These are phyloP conservation scores for Piezodorus guildinii DNA, from an alignment of 1,140 invertebrate genomes.

Conservation along the genomic window DNA sequence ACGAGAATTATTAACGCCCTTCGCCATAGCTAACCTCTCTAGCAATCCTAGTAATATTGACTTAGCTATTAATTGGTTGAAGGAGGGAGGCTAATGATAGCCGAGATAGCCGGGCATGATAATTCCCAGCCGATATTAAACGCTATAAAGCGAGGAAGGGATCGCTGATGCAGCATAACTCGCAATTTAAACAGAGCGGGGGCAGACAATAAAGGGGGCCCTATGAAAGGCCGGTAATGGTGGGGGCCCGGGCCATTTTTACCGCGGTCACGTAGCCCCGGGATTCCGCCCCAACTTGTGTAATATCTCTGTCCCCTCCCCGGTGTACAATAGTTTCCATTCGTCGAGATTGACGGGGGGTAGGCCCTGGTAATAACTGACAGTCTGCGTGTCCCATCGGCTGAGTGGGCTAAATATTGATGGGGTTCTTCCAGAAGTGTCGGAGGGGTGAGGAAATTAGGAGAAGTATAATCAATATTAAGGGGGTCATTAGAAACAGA, in stretches of 20 bases:
- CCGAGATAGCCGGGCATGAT: neutral
- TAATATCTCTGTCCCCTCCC: neutral
- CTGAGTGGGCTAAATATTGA: too few relatives aligned
- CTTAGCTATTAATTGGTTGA: too few relatives aligned
- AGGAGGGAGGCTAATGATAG: too few relatives aligned
- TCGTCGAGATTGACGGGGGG: neutral
- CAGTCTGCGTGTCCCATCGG: too few relatives aligned
- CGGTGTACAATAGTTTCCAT: neutral
- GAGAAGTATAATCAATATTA: too few relatives aligned
- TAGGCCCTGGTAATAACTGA: neutral
- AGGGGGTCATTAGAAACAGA: too few relatives aligned
- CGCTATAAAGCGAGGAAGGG: neutral
- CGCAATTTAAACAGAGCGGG: neutral
- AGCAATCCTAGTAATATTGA: too few relatives aligned
- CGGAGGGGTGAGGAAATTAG: too few relatives aligned
- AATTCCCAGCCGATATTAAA: conserved; percentile 17
- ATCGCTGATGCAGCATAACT: neutral
- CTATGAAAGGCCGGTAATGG: neutral
- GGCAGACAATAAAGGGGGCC: neutral
- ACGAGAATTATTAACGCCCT: too few relatives aligned
- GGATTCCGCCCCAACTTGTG: neutral
- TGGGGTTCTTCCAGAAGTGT: too few relatives aligned
- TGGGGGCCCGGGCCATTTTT: neutral
- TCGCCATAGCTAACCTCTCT: too few relatives aligned
- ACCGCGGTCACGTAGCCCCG: neutral